Evolutionary conservation across 2,888 invertebrate genomes (phyloP).

Genomic region (Vesta saturnalis): DNA sequence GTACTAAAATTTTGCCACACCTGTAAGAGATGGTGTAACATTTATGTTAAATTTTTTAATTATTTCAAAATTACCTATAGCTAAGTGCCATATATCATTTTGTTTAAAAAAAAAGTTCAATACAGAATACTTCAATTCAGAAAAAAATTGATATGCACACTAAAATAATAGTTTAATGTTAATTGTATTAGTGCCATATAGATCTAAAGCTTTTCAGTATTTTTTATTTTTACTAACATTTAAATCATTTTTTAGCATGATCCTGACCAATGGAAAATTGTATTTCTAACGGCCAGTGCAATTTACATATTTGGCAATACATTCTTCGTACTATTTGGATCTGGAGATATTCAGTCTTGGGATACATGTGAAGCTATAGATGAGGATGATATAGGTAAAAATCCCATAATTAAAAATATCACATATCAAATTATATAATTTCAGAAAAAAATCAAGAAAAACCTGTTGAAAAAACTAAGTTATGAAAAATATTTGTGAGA

Average conservation of each 20-base stretch:
- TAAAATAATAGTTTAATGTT: too few species aligned
- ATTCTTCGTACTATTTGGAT: slow-evolving; percentile 75
- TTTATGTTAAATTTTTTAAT: too few species aligned
- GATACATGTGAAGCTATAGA: slow-evolving; percentile 59
- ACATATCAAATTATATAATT: background rate
- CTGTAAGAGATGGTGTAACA: too few species aligned
- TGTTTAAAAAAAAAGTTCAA: too few species aligned
- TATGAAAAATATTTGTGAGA: background rate
- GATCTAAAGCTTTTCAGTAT: too few species aligned
- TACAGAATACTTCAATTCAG: too few species aligned
- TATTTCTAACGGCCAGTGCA: slow-evolving; percentile 78
- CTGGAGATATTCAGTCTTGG: slow-evolving; percentile 76
- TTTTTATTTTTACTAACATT: too few species aligned
- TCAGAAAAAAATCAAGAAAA: slow-evolving; percentile 4
- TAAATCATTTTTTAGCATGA: slow-evolving; percentile 55
- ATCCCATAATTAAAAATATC: background rate
- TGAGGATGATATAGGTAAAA: slow-evolving; percentile 1
- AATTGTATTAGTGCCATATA: too few species aligned
- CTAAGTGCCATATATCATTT: too few species aligned
- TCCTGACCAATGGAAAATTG: slow-evolving; percentile 75
- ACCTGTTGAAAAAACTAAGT: background rate
- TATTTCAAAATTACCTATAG: too few species aligned
- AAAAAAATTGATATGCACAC: too few species aligned
- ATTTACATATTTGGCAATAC: slow-evolving; percentile 76
- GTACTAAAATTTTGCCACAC: too few species aligned